phyloP scores from a whole-genome alignment of 2,888 invertebrate genomes.

The Congeria kusceri region DNA sequence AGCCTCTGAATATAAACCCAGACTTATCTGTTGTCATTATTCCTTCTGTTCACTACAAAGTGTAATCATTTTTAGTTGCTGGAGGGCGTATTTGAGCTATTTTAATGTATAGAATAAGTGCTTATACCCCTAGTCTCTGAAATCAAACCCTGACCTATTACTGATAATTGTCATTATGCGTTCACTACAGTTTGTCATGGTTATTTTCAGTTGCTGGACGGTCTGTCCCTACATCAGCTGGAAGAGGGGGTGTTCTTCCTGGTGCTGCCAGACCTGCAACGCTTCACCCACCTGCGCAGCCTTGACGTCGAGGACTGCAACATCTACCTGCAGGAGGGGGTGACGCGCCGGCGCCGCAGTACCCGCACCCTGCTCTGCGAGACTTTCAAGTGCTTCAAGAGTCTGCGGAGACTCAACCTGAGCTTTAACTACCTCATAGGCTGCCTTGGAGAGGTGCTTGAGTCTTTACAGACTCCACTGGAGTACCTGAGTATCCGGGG shows the following conservation, averaged over 20 bases:
- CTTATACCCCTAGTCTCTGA: too few species aligned
- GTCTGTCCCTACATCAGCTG: conserved; percentile 76
- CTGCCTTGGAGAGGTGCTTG: conserved; percentile 75
- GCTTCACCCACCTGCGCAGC: conserved; percentile 67
- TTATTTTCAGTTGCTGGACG: conserved; percentile 72
- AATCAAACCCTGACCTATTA: too few species aligned
- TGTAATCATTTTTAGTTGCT: too few species aligned
- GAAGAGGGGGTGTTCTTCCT: conserved; percentile 77
- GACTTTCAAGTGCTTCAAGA: conserved; percentile 54
- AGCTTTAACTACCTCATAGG: conserved; percentile 78
- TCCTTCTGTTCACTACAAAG: too few species aligned
- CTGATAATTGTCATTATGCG: too few species aligned
- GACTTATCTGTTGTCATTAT: too few species aligned
- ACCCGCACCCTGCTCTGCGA: conserved; percentile 59
- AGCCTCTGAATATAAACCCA: too few species aligned
- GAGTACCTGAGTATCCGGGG: conserved; percentile 74
- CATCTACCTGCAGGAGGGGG: conserved; percentile 77
- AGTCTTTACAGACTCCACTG: conserved; percentile 67
- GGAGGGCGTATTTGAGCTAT: too few species aligned
- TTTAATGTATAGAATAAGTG: too few species aligned
- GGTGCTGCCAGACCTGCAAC: conserved; percentile 67
- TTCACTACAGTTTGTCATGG: too few species aligned
- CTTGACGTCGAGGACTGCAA: conserved; percentile 78
- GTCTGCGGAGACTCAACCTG: conserved; percentile 73
- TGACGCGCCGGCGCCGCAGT: conserved; percentile 73